Base-by-base conservation (phyloP, 92 coral and sea anemone species). In the Metridium senile region DNA sequence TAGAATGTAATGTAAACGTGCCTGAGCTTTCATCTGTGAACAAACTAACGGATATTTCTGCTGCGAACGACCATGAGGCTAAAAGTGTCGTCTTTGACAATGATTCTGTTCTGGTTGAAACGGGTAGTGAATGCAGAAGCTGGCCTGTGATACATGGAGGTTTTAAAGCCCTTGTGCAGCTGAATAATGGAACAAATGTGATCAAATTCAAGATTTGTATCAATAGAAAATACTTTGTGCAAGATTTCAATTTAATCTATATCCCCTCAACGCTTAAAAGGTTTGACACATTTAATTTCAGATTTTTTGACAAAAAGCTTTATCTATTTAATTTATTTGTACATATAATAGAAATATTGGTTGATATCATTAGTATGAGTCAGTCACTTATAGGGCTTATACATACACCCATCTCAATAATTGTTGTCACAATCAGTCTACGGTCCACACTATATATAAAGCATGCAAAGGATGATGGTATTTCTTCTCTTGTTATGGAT, bases 91-190 rank as follows among this genome's bases (percentile, higher is more conserved):
- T 28, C 17, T 17, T 49, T 31, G 32, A 43, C 11, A 20, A 6
- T 21, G 73, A 65, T 46, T 43, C 28, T 1, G 81, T 90, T 67
- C 74, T 83, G 20, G 86, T 82, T 17, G 87, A 74, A 78, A 81
- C 81, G 67, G 61, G 61, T 20, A 39, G 43, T 77, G 76, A 31
- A 25, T 78, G 95, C 62, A 74, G 71, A 57, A 34, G 56, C 9
- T 95, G 97, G 97, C 95, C 99, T 0, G 81, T 91, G 2, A 72
- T 85, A 0, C 59, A 46, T 56, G 88, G 85, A 68, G 97, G 86
- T 52, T 95, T 95, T 70, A 95, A 95, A 74, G 93, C 74, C 10
- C 84, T 95, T 26, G 85, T 89, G 9, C 77, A 76, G 11, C 84
- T 95, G 21, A 51, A 31, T 18, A 75, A 77, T 72, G 99, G 97